Percentiles rank a stretch among this genome's conserved stretches.
phyloP scores from a whole-genome alignment of 2,797 vertebrate species.

The Pantherophis vulpinus region DNA sequence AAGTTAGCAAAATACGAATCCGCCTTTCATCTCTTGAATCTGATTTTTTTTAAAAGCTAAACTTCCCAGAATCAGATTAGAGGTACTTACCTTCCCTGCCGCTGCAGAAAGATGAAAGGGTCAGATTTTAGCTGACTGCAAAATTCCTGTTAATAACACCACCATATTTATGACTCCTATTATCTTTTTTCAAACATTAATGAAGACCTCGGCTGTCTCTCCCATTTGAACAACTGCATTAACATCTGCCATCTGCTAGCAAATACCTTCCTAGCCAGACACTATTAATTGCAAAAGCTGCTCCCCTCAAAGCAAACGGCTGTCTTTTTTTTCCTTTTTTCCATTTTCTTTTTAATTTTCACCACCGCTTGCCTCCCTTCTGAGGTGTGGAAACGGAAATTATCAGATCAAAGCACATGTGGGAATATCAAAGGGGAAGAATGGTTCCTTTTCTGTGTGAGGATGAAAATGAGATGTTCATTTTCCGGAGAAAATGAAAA shows the following conservation, averaged over 20 bases:
- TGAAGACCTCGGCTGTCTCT: conserved; percentile 59
- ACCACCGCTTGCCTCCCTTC: conserved; percentile 36
- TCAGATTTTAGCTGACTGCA: conserved; percentile 63
- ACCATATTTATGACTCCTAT: conserved; percentile 69
- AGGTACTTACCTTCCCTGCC: conserved; percentile 41
- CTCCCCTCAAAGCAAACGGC: conserved; percentile 43
- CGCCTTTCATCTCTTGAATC: conserved; percentile 61
- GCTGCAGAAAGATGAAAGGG: conserved; percentile 61
- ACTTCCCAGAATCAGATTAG: conserved; percentile 56
- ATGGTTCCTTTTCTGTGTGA: not conserved
- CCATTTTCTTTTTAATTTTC: conserved; percentile 28
- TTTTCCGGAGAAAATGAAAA: not conserved
- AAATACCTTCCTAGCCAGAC: conserved; percentile 63
- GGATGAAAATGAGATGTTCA: not conserved
- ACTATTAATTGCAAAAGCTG: conserved; percentile 69
- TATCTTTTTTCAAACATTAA: conserved; percentile 65
- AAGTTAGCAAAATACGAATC: conserved; percentile 48
- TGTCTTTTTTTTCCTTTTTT: not conserved
- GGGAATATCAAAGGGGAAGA: not conserved
- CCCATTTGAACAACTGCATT: conserved; percentile 64
- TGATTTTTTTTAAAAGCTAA: conserved; percentile 27
- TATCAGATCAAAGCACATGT: conserved; percentile 59
- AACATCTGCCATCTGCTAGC: conserved; percentile 59
- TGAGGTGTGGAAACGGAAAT: conserved; percentile 52
- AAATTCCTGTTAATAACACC: conserved; percentile 66